Percentiles rank a stretch among this genome's conserved stretches.
Conservation (phyloP, 2,113 vertebrate species). For the Sminthopsis crassicaudata region DNA sequence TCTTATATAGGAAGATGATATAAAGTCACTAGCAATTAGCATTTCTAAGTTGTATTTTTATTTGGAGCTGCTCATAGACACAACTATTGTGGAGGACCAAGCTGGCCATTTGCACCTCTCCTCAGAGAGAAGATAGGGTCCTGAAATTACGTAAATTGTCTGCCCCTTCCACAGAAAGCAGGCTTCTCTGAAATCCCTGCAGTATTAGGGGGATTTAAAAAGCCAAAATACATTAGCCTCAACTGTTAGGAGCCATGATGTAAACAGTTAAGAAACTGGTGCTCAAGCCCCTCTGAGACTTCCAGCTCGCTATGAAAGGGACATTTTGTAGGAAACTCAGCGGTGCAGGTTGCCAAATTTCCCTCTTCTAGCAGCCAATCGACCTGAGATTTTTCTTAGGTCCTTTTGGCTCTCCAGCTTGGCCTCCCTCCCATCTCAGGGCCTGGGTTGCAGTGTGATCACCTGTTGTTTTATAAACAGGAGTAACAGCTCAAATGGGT, state of each 20-base stretch:
- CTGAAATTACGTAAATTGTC: not conserved
- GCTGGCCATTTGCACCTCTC: fast-evolving
- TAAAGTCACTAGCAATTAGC: not conserved
- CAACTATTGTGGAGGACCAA: not conserved
- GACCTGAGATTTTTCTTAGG: not conserved
- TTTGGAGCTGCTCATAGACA: not conserved
- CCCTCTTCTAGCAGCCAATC: not conserved
- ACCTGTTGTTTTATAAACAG: fast-evolving
- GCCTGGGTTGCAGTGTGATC: fast-evolving
- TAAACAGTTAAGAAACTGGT: constrained; percentile 8
- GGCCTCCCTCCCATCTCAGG: not conserved
- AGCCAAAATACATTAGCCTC: not conserved
- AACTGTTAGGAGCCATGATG: constrained; percentile 14
- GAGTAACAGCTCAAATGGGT: fast-evolving
- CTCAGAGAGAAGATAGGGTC: not conserved
- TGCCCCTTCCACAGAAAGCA: not conserved
- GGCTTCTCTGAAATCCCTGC: not conserved
- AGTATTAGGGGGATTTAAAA: not conserved
- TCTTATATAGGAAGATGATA: not conserved
- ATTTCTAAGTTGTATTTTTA: not conserved
- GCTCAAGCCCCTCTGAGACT: constrained; percentile 16
- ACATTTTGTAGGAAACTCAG: not conserved
- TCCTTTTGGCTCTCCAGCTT: not conserved
- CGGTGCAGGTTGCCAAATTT: not conserved
- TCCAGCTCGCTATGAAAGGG: not conserved